Evolutionary conservation across 1,140 invertebrate species (phyloP), one percentile per base, ranked within the genome.

Genomic region (Macrotrachela quadricornifera): DNA sequence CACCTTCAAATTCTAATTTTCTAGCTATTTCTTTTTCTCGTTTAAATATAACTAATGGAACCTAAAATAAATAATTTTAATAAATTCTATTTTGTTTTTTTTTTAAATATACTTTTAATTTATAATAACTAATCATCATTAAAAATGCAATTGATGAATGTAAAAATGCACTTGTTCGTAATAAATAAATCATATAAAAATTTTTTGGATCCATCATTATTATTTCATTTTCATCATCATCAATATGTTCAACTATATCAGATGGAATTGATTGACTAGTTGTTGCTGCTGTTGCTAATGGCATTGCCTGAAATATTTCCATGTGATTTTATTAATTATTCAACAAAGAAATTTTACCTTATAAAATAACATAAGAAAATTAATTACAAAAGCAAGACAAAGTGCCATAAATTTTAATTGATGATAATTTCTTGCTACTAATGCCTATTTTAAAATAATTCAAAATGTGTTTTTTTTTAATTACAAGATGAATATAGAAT

Each of bases 21-120:
- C 92, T 74, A 0, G 90, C 86, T 56, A 97, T 91, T 76, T 94
- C 85, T 70, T 97, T 92, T 71, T 99, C 87, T 15, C 91, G 77
- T 72, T 99, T 97, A 75, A 99, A 99, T 54, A 97, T 95, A 54
- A 91, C 92, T 55, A 99, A 71, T 9, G 94, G 92, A 54, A 97
- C 83, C 79, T 82, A 60, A 1, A 61, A 59, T 51, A 51, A 12
- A 46, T 51, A 10, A n/a, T n/a, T n/a, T n/a, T n/a, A 51, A 10
- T 8, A 10, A 45, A 12, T 45, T 45, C n/a, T 17, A 17, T n/a
- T 14, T 17, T 2, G n/a, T 13, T 17, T 12, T 8, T 2, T 6
- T 9, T 46, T 17, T 11, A 17, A 4, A 36, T 44, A 52, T 62
- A 78, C 82, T 74, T 96, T 96, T 1, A 96, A 77, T 67, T 94